Base-by-base conservation (phyloP, 1,140 invertebrate genomes). In the Apis laboriosa region DNA sequence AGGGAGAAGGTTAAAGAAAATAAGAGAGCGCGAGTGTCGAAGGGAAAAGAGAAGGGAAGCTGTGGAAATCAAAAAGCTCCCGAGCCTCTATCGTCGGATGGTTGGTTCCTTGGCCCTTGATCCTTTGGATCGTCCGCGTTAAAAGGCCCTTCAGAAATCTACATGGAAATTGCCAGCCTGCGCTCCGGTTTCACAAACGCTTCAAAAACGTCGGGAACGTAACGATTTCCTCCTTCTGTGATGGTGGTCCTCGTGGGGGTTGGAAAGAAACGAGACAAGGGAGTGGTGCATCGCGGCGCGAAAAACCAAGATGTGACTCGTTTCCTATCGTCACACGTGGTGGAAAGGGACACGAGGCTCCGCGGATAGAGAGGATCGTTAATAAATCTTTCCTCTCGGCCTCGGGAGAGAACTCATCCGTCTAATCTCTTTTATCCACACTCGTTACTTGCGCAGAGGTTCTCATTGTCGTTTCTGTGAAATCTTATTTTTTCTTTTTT, bases 351-450 rank as follows among this genome's bases (percentile, higher is more conserved):
- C 24, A 72, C 56, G 68, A 83, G 34, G 67, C 28, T 49, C 34
- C 71, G 77, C 55, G 67, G 64, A 34, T 34, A 68, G 70, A 77
- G 70, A 77, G 83, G 84, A 83, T 88, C 88, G 89, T 91, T 92
- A 90, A 91, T 92, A 91, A 92, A 92, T 86, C 90, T 88, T 91
- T 85, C 86, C 86, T 86, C 88, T 88, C 86, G 86, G 86, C 87
- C 76, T 84, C 77, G 63, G 86, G 86, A 66, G 80, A 86, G 85
- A 90, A 86, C 85, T 92, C 89, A 89, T 83, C 83, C 91, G 85
- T 89, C 90, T 92, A 91, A 92, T 92, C 89, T 91, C 86, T 87
- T 91, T 91, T 91, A 92, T 92, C 90, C 91, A 91, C 90, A 90
- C 89, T 91, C 89, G 87, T 91, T 90, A 91, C 90, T 91, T 88